Conservation (phyloP, 2,797 vertebrate genomes). For the Gila robusta region DNA sequence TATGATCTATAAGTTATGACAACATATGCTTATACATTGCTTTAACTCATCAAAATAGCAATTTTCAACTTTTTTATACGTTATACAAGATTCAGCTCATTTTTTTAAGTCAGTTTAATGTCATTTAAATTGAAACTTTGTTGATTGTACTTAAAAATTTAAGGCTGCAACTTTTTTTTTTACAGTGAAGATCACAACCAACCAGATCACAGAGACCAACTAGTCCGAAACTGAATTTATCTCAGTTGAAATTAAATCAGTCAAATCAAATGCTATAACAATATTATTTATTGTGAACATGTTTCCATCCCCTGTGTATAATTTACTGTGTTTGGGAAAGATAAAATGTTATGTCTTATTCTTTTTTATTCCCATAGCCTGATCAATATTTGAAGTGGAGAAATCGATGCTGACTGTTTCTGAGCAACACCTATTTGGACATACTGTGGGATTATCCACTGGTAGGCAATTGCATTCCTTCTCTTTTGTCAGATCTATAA, state of each 20-base stretch:
- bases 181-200: neutral
- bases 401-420: constrained; percentile 33
- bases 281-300: neutral
- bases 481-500: neutral
- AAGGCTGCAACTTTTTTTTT: too few relatives aligned
- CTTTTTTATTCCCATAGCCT: constrained; percentile 41
- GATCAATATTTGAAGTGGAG: constrained; percentile 53
- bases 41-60: too few relatives aligned
- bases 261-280: neutral
- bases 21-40: too few relatives aligned
- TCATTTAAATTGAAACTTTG: too few relatives aligned
- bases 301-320: neutral
- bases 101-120: too few relatives aligned
- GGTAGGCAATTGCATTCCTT: constrained; percentile 45
- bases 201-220: too few relatives aligned
- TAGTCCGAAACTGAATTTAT: neutral
- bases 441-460: constrained; percentile 16
- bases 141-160: too few relatives aligned
- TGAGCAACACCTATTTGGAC: constrained; percentile 46
- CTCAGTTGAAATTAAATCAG: neutral
- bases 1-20: too few relatives aligned
- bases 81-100: too few relatives aligned
- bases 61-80: too few relatives aligned
- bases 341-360: constrained; percentile 22
- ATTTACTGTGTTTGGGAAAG: constrained; percentile 5